Base-by-base conservation (phyloP, 2,113 vertebrate species). In the Nothocercus julius region DNA sequence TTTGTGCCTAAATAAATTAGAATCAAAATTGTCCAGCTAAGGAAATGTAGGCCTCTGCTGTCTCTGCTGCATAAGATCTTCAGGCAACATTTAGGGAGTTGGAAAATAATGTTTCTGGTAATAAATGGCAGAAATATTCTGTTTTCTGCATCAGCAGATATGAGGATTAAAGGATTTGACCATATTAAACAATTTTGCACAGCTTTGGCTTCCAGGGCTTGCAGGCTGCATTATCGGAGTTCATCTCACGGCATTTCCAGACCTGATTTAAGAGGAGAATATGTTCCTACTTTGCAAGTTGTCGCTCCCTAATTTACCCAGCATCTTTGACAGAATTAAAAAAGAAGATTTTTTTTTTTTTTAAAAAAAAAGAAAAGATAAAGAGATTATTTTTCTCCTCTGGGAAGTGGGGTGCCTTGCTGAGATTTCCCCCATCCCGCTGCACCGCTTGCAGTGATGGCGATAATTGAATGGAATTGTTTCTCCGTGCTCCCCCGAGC, bases 91-190 rank as follows among this genome's bases (percentile, higher is more conserved):
- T 97, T 96, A 96, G 93, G 93, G 97, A 96, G 92, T 97, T 97
- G 85, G 95, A 97, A 97, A 98, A 96, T 97, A 98, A 97, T 97
- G 97, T 98, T 98, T 98, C 97, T 98, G 97, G 97, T 98, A 97
- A 96, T 97, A 98, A 97, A 97, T 97, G 96, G 96, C 97, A 98
- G 97, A 98, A 98, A 97, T 97, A 97, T 97, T 97, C 96, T 95
- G 93, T 98, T 98, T 98, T 97, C 97, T 98, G 97, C 97, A 98
- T 98, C 97, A 97, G 88, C 97, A 98, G 97, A 98, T 98, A 98
- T 96, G 97, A 97, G 98, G 98, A 98, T 98, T 98, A 98, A 98
- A 98, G 96, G 97, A 97, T 97, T 97, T 97, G 96, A 97, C 97
- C 94, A 84, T 98, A 97, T 98, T 98, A 98, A 98, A 97, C 97